Evolutionary conservation across 92 coral and sea anemone genomes (phyloP).

Genomic region (Zoanthus sansibaricus): DNA sequence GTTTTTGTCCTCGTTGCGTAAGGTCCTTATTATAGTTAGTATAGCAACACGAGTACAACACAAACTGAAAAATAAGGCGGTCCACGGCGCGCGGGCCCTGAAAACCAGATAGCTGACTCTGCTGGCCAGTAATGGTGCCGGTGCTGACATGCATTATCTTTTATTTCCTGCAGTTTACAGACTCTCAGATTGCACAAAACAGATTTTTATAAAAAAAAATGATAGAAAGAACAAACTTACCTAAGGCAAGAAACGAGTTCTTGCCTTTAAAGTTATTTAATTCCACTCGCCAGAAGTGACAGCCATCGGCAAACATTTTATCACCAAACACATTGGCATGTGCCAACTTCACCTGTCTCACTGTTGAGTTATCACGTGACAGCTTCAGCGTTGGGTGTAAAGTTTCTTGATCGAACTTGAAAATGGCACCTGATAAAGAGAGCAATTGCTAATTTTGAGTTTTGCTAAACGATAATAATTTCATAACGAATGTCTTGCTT

Average conservation of each 20-base stretch:
- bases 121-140: not conserved
- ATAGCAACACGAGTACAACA: not conserved
- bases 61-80: not conserved
- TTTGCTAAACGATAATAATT: too few species aligned
- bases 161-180: not conserved
- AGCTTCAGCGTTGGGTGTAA: slow-evolving; percentile 73
- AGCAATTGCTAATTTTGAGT: not conserved
- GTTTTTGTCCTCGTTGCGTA: too few species aligned
- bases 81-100: not conserved
- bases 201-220: not conserved
- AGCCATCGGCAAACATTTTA: slow-evolving; percentile 79
- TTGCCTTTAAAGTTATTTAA: slow-evolving; percentile 70
- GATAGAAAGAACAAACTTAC: slow-evolving; percentile 45
- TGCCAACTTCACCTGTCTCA: slow-evolving; percentile 59
- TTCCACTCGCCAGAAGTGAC: slow-evolving; percentile 82
- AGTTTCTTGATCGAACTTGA: slow-evolving; percentile 78
- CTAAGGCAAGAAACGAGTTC: slow-evolving; percentile 83
- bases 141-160: not conserved
- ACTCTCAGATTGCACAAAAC: not conserved
- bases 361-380: slow-evolving; percentile 65
- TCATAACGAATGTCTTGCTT: too few species aligned
- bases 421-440: slow-evolving; percentile 70
- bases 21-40: too few species aligned
- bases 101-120: not conserved
- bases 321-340: slow-evolving; percentile 87